phyloP scores from a whole-genome alignment of 2,113 vertebrate species.

The Lamprotornis superbus region DNA sequence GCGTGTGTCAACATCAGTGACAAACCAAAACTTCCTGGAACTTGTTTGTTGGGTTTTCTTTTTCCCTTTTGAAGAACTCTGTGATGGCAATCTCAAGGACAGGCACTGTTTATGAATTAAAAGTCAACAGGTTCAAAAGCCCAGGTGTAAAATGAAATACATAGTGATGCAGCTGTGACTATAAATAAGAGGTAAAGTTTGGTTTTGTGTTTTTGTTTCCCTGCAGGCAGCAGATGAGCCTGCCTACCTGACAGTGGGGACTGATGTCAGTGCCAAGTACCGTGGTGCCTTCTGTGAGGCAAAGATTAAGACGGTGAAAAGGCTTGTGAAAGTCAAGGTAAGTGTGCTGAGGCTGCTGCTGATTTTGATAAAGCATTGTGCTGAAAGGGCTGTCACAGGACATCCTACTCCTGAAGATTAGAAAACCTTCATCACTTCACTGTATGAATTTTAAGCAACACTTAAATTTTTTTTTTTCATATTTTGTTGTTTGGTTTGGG shows the following conservation, averaged over 20 bases:
- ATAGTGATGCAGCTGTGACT: background rate
- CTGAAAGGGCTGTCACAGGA: background rate
- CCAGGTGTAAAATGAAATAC: background rate
- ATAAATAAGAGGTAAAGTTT: background rate
- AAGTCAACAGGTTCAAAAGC: background rate
- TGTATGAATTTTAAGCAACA: background rate
- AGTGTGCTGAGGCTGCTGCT: background rate
- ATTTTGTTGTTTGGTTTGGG: background rate
- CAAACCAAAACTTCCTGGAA: background rate
- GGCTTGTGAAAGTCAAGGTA: constrained; percentile 98
- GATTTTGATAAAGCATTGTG: background rate
- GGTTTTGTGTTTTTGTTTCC: background rate
- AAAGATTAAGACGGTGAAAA: constrained; percentile 98
- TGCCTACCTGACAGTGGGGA: constrained; percentile 98
- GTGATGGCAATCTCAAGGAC: background rate
- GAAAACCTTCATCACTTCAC: background rate
- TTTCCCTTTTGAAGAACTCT: background rate
- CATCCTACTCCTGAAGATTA: background rate
- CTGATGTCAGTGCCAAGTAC: constrained; percentile 99
- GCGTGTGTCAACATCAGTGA: background rate
- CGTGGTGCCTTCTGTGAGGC: constrained; percentile 99
- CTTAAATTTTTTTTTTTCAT: background rate
- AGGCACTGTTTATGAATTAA: background rate
- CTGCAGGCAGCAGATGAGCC: constrained; percentile 94
- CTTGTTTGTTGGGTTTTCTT: background rate